Conservation (phyloP, 2,113 vertebrate genomes). For the Labeo rohita region DNA sequence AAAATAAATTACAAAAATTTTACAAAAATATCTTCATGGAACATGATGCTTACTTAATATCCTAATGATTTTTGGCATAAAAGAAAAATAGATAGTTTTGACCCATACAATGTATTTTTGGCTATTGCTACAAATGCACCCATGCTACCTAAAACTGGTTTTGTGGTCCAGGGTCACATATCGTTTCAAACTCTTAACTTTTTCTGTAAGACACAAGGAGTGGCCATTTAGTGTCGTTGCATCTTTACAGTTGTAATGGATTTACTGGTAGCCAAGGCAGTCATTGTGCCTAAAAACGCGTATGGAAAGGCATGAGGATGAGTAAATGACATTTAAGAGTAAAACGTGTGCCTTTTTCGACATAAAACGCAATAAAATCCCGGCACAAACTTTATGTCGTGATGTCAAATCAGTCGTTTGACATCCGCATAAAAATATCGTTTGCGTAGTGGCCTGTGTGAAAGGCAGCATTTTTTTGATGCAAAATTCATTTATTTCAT, state of each 20-base stretch:
- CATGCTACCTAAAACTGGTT: too few relatives aligned
- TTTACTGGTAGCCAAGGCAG: not conserved
- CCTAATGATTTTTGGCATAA: too few relatives aligned
- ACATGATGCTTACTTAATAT: too few relatives aligned
- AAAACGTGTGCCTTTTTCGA: not conserved
- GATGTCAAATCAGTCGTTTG: not conserved
- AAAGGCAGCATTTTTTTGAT: not conserved
- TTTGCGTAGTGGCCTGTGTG: not conserved
- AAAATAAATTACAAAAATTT: too few relatives aligned
- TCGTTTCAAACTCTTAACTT: not conserved
- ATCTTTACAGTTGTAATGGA: not conserved
- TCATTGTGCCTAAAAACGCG: not conserved
- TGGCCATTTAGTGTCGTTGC: not conserved
- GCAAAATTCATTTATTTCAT: conserved; percentile 65
- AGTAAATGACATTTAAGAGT: not conserved
- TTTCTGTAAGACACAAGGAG: not conserved
- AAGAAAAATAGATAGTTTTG: too few relatives aligned
- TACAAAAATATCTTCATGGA: too few relatives aligned
- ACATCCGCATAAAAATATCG: conserved; percentile 12
- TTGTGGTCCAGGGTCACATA: too few relatives aligned
- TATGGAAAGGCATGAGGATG: not conserved
- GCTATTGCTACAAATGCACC: too few relatives aligned
- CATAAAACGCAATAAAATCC: not conserved
- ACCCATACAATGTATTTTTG: too few relatives aligned
- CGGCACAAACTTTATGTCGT: not conserved